Base-by-base conservation (phyloP, 2,888 invertebrate species). In the Acronicta aceris region DNA sequence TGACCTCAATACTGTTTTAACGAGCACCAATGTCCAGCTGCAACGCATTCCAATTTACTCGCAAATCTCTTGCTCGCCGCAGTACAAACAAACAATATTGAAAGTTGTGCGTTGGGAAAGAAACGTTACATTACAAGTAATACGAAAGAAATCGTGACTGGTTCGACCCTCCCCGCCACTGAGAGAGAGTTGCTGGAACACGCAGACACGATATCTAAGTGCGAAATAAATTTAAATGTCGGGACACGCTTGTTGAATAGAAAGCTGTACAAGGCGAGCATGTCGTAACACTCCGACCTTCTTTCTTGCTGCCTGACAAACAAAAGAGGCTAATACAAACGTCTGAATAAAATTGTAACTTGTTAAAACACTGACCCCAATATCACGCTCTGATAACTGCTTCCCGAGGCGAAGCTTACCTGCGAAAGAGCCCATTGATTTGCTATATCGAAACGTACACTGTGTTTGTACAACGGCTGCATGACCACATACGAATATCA, bases 141-240 rank as follows among this genome's bases (percentile, higher is more conserved):
- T 79, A 80, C 74, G 73, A 89, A 91, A 90, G 91, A 91, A 91
- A 91, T 88, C 91, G 92, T 92, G 91, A 91, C 89, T 87, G 84
- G 87, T 79, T 68, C 86, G 88, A 89, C 88, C 88, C 87, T 90
- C 90, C 92, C 92, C 91, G 88, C 91, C 89, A 88, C 83, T 70
- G 82, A 90, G 91, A 91, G 93, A 92, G 92, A 89, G 92, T 90
- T 84, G 85, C 81, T 86, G 81, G 76, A 81, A 81, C 85, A 82
- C 80, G 81, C 76, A 81, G 84, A 83, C 83, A 84, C 88, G 85
- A 88, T 90, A 89, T 89, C 90, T 89, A 88, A 91, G 92, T 91
- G 90, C 86, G 81, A 93, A 93, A 91, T 89, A 89, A 89, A 92
- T 94, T 92, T 91, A 92, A 92, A 93, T 92, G 92, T 90, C 92